Conservation (phyloP, 2,797 vertebrate genomes). For the Chromis chromis region DNA sequence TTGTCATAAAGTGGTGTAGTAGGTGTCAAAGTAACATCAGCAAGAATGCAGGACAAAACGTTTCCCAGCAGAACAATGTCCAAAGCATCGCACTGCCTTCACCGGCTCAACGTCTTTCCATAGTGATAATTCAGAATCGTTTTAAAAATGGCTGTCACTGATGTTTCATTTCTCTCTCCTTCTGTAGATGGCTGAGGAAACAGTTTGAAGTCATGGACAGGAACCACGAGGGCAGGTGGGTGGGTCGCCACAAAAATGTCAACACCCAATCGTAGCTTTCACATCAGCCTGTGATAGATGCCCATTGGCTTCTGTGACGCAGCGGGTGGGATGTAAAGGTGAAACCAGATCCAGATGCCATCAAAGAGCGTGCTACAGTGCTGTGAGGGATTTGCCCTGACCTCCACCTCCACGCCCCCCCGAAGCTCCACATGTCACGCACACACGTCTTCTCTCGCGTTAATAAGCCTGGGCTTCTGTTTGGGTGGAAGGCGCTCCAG, state of each 20-base stretch:
- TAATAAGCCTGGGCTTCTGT: constrained; percentile 39
- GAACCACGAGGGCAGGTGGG: constrained; percentile 88
- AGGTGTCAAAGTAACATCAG: too few relatives aligned
- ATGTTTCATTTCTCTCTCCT: neutral
- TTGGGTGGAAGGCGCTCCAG: constrained; percentile 69
- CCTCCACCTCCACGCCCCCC: neutral
- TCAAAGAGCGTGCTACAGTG: constrained; percentile 25
- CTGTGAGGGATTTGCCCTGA: neutral
- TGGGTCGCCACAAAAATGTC: constrained; percentile 26
- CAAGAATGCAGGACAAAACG: neutral
- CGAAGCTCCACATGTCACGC: neutral
- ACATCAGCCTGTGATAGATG: constrained; percentile 20
- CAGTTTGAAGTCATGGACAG: constrained; percentile 90
- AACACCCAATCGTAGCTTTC: constrained; percentile 31
- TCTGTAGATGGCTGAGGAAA: constrained; percentile 87
- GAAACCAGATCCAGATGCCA: constrained; percentile 63
- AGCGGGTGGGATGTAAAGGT: constrained; percentile 37
- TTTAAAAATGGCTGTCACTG: too few relatives aligned
- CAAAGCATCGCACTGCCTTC: too few relatives aligned
- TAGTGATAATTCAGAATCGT: too few relatives aligned
- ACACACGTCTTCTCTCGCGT: neutral
- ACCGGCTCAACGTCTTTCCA: too few relatives aligned
- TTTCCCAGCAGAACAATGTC: neutral
- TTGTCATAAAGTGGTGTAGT: neutral
- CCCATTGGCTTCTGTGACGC: neutral